A percentile compares a stretch with the other conserved stretches of the same genome.
phyloP scores from a whole-genome alignment of 2,797 vertebrate species.

The Leptodactylus fallax region DNA sequence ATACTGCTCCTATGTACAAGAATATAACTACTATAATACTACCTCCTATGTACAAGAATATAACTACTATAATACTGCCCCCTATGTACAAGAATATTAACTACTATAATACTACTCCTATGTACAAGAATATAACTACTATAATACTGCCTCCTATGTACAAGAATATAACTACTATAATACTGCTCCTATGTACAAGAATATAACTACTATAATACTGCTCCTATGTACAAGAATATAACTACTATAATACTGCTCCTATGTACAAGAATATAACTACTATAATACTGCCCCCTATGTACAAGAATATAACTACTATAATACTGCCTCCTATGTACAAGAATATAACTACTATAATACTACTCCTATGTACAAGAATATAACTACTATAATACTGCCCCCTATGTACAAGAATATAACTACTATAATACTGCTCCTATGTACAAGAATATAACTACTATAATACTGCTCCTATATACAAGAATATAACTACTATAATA shows the following conservation, averaged over 20 bases:
- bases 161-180: conserved; percentile 26
- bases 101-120: background rate
- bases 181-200: conserved; percentile 2
- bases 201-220: conserved; percentile 14
- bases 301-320: too few species aligned
- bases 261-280: conserved; percentile 11
- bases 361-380: too few species aligned
- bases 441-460: conserved; percentile 18
- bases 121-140: conserved; percentile 16
- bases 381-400: too few species aligned
- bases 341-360: too few species aligned
- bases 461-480: background rate
- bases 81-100: conserved; percentile 17
- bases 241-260: background rate
- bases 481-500: conserved; percentile 12
- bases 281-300: too few species aligned
- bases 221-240: background rate
- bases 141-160: conserved; percentile 9
- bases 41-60: conserved; percentile 3
- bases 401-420: too few species aligned
- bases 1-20: conserved; percentile 3
- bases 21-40: conserved; percentile 15
- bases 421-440: conserved; percentile 12
- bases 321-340: too few species aligned
- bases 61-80: conserved; percentile 11